These are phyloP conservation scores for Chrysolina americana DNA, from an alignment of 2,888 invertebrate genomes.

Conservation along the genomic window DNA sequence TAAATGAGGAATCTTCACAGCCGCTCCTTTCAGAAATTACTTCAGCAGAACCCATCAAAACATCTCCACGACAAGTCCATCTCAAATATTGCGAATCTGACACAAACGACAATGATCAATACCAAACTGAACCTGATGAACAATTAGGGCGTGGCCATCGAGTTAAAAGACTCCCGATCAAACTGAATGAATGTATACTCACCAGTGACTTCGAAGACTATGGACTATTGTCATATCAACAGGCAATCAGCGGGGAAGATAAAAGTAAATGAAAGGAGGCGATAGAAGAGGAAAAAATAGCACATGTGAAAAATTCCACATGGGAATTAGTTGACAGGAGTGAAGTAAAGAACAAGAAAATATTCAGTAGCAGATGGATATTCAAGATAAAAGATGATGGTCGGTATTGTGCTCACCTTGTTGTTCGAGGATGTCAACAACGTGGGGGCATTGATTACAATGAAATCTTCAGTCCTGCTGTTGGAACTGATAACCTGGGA, in stretches of 20 bases:
- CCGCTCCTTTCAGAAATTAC: not conserved
- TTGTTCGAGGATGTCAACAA: conserved; percentile 28
- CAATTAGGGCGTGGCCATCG: not conserved
- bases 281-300: conserved; percentile 8
- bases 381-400: conserved; percentile 9
- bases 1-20: no score
- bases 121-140: not conserved
- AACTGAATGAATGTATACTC: not conserved
- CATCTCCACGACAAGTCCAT: not conserved
- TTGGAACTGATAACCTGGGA: conserved; percentile 6
- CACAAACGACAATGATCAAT: no score
- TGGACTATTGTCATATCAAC: not conserved
- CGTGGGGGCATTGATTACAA: conserved; percentile 19
- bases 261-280: not conserved
- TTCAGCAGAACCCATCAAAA: not conserved
- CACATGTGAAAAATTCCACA: conserved; percentile 20
- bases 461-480: not conserved
- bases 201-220: not conserved
- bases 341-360: no score
- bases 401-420: conserved; percentile 13
- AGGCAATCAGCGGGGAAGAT: not conserved
- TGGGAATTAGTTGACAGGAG: conserved; percentile 21
- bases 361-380: not conserved
- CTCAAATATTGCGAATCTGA: no score
- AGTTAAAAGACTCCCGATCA: not conserved